A percentile compares a stretch with the other conserved stretches of the same genome.
These are phyloP conservation scores for Catharus ustulatus DNA, from an alignment of 2,797 vertebrate species.

Conservation along the genomic window DNA sequence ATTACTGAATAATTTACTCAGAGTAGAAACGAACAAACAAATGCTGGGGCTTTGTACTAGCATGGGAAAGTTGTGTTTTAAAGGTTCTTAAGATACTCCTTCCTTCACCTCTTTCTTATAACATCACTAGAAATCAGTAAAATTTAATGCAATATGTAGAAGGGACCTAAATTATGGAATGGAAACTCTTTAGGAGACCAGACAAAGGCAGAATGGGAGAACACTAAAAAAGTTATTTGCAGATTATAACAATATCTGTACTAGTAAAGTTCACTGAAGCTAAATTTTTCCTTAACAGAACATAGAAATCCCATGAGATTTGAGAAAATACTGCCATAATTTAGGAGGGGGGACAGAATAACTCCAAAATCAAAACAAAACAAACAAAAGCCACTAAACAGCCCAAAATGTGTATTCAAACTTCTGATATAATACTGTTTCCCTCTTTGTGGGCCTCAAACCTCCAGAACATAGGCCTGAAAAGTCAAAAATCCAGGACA, in stretches of 20 bases:
- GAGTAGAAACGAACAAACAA: neutral
- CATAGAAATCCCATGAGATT: neutral
- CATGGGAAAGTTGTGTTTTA: accelerated
- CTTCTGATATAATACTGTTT: neutral
- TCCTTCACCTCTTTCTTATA: neutral
- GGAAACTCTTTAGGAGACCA: neutral
- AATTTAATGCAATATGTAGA: neutral
- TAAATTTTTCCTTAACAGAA: neutral
- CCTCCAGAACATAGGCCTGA: neutral
- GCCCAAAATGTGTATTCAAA: neutral
- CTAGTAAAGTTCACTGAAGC: neutral
- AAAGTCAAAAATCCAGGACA: constrained; percentile 11
- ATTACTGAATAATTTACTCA: neutral
- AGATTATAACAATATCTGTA: neutral
- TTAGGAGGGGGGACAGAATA: accelerated
- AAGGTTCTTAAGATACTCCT: neutral
- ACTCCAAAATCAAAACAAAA: neutral
- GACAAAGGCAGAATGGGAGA: neutral
- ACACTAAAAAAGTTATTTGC: neutral
- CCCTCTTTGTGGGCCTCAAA: neutral
- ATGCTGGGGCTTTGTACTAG: accelerated
- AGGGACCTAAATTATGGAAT: neutral
- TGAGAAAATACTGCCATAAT: neutral
- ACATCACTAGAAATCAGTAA: neutral
- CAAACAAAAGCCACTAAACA: accelerated